phyloP scores from a whole-genome alignment of 2,113 vertebrate species.

The Ctenodactylus gundi region DNA sequence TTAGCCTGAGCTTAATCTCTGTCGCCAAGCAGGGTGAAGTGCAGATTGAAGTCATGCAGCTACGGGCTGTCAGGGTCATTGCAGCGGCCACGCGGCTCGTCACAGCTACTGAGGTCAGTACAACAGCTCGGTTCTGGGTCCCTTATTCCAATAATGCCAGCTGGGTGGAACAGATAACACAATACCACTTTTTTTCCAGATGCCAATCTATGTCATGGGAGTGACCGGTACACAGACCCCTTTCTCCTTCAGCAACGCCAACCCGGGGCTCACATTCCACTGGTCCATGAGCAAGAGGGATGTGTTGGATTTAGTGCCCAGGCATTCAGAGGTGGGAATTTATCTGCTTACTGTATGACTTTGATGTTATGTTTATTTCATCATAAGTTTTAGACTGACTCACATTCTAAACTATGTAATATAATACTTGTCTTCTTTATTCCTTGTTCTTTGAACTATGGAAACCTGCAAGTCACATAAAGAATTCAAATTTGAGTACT shows the following conservation, averaged over 20 bases:
- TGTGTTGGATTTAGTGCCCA: conserved; percentile 79
- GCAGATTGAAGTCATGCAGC: conserved; percentile 81
- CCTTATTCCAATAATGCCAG: background rate
- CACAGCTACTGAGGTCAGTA: conserved; percentile 80
- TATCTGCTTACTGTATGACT: background rate
- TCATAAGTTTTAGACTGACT: background rate
- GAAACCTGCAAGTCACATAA: conserved; percentile 31
- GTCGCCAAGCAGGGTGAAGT: conserved; percentile 79
- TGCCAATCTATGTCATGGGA: conserved; percentile 84
- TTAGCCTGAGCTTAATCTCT: background rate
- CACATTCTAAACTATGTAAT: background rate
- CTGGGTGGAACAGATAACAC: background rate
- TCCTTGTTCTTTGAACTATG: conserved; percentile 11
- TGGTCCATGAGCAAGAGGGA: conserved; percentile 84
- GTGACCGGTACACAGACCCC: conserved; percentile 82
- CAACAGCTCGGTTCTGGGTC: background rate
- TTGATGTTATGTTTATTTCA: background rate
- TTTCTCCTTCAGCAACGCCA: conserved; percentile 83
- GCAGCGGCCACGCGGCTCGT: conserved; percentile 80
- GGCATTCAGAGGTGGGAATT: conserved; percentile 79
- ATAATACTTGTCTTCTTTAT: background rate
- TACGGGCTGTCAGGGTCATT: conserved; percentile 81
- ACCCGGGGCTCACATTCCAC: conserved; percentile 79
- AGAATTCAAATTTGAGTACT: background rate
- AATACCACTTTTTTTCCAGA: conserved; percentile 70